These are phyloP conservation scores for Chondrilla cf. caribensis DNA, from an alignment of 37 sponge, comb jelly and placozoan genomes.

Conservation along the genomic window DNA sequence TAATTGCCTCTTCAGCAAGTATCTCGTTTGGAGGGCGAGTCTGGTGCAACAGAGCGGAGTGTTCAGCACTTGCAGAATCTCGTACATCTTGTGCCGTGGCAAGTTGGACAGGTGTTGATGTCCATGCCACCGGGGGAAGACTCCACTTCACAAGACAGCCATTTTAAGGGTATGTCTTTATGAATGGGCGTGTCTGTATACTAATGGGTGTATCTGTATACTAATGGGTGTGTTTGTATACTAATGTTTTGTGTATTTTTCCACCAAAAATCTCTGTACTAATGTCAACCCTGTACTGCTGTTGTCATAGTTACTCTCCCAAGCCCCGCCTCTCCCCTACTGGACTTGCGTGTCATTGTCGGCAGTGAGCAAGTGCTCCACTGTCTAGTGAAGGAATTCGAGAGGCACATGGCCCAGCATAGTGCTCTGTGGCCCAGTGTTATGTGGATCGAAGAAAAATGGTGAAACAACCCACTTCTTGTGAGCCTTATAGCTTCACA, in stretches of 20 bases:
- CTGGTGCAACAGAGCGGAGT: slow-evolving; percentile 64
- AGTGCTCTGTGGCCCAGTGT: slow-evolving; percentile 43
- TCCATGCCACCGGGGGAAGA: slow-evolving; percentile 26
- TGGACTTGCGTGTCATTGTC: slow-evolving; percentile 73
- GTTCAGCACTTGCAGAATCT: slow-evolving; percentile 67
- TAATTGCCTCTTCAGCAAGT: slow-evolving; percentile 49
- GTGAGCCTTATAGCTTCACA: not conserved
- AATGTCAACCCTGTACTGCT: no score
- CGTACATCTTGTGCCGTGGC: slow-evolving; percentile 76
- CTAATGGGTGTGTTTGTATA: not conserved
- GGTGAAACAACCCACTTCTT: slow-evolving; percentile 35
- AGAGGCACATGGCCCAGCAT: slow-evolving; percentile 20
- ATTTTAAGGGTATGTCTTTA: not conserved
- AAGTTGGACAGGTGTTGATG: slow-evolving; percentile 43
- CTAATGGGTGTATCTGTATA: not conserved
- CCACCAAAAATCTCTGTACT: no score
- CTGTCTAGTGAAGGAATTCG: slow-evolving; percentile 38
- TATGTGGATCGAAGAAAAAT: slow-evolving; percentile 71
- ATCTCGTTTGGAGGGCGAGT: slow-evolving; percentile 50
- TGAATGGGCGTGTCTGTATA: slow-evolving; percentile 2
- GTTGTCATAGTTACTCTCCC: slow-evolving; percentile 63
- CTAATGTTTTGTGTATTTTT: no score
- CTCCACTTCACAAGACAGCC: not conserved
- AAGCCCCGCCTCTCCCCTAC: slow-evolving; percentile 45
- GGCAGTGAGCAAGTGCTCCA: slow-evolving; percentile 37